Base-by-base conservation (phyloP, 2,888 invertebrate genomes). In the Sepioteuthis lessoniana region DNA sequence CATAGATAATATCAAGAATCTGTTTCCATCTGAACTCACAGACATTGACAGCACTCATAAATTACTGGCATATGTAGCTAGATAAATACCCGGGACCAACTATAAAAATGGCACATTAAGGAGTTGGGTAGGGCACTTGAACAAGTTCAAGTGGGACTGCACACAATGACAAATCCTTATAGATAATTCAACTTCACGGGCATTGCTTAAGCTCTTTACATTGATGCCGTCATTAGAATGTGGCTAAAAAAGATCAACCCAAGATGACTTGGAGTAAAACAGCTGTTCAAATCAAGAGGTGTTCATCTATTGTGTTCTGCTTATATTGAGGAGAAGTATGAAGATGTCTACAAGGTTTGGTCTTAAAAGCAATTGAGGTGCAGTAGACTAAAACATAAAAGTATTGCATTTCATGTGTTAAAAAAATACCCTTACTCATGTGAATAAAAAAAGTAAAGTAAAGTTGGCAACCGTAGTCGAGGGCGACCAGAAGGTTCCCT, bases 21-120 rank as follows among this genome's bases (percentile, higher is more conserved):
- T 35, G 76, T n/a, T 76, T 76, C 76, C 76, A 76, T 76, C 76
- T 76, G 76, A 76, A 76, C n/a, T 76, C 76, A 76, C 76, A 76
- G 76, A 76, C 76, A 76, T 76, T 76, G 76, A 76, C 76, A 76
- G 16, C 76, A n/a, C 76, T 76, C 76, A 76, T 76, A 76, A 76
- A 76, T 76, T n/a, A 76, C 13, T 76, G 16, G 76, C 76, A 76
- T n/a, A 76, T 35, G n/a, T 76, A 35, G 76, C n/a, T 13, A 76
- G 76, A 76, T 76, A 76, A 76, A 76, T 76, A 76, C 76, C 76
- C n/a, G 76, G n/a, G 76, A 76, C n/a, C 76, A 76, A 19, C 76
- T 8, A 76, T 76, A 76, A 76, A 60, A 76, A 76, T 76, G 76
- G 76, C 76, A 76, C 76, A 76, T 76, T n/a, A 76, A 76, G 76